phyloP scores from a whole-genome alignment of 2,888 invertebrate species.

The Tenodera sinensis region DNA sequence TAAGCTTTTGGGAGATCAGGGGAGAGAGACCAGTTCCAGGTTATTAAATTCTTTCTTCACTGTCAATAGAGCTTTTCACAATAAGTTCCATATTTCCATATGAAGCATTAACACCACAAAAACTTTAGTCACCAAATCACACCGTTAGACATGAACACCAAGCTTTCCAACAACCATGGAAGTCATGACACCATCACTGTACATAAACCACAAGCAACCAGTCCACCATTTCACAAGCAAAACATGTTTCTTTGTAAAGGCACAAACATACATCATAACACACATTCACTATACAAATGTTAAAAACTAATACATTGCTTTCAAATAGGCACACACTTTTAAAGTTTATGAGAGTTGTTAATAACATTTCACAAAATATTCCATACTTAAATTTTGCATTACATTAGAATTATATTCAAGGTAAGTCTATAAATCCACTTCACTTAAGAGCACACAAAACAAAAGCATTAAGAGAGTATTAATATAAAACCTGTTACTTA shows the following conservation, averaged over 20 bases:
- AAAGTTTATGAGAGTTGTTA: neutral
- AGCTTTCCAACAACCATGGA: neutral
- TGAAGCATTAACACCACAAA: slow-evolving; percentile 7
- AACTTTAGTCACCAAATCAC: neutral
- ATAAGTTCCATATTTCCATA: neutral
- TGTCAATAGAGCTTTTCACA: neutral
- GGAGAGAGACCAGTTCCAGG: slow-evolving; percentile 24
- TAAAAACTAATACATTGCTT: neutral
- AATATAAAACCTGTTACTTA: neutral
- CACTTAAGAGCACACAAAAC: neutral
- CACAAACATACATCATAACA: neutral
- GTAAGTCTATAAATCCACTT: no score
- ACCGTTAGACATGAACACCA: slow-evolving; percentile 5
- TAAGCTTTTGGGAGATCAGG: slow-evolving; percentile 2
- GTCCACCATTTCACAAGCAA: slow-evolving; percentile 17
- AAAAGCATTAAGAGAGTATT: neutral
- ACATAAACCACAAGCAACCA: slow-evolving; percentile 20
- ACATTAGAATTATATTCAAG: neutral
- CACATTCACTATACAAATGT: neutral
- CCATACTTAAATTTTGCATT: neutral
- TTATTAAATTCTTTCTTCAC: neutral
- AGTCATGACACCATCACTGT: neutral
- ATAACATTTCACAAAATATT: neutral
- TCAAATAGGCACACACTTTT: neutral
- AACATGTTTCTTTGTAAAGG: neutral